Evolutionary conservation across 2,888 invertebrate species (phyloP), one percentile per base, ranked within the genome.

Genomic region (Colletes collaris): DNA sequence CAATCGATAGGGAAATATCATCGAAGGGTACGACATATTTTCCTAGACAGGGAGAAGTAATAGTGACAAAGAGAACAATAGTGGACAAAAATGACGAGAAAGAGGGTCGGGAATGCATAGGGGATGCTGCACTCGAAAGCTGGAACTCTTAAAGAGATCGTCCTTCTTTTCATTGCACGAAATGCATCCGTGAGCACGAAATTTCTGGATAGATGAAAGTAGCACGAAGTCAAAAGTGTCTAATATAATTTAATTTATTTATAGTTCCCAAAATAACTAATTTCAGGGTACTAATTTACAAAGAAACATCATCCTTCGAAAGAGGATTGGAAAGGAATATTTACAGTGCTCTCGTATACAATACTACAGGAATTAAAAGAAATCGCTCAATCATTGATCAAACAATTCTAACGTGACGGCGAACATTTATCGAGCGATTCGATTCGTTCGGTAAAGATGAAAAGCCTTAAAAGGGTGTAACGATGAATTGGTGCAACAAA

Each of bases 1-100:
- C 92, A 91, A 92, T 92, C 91, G 92, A 91, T 92, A 92, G 91
- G 91, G 92, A 92, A 92, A 92, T 92, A 91, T 92, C 90, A 89
- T 88, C 85, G 87, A 84, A 86, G 88, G 89, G 86, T 52, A 84
- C 84, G 88, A 89, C 10, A 8, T 10, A 46, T 8, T 46, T 7
- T 46, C 86, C 87, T 85, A 78, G 83, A 82, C 76, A 27, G 82
- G 83, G 83, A 86, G 81, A 82, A 69, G 74, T 62, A 8, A 63
- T 74, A 76, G 76, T 67, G 64, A 58, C 46, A 58, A 68, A 58
- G 76, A 72, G 44, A 44, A 56, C 49, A 49, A 58, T 65, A 67
- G 52, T n/a, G 67, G 44, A 72, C 62, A 62, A 40, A 46, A 55
- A 63, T 50, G 68, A 74, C 19, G 74, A 71, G 19, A 56, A 72